Evolutionary conservation across 2,888 invertebrate species (phyloP).

Genomic region (Polyommatus icarus): DNA sequence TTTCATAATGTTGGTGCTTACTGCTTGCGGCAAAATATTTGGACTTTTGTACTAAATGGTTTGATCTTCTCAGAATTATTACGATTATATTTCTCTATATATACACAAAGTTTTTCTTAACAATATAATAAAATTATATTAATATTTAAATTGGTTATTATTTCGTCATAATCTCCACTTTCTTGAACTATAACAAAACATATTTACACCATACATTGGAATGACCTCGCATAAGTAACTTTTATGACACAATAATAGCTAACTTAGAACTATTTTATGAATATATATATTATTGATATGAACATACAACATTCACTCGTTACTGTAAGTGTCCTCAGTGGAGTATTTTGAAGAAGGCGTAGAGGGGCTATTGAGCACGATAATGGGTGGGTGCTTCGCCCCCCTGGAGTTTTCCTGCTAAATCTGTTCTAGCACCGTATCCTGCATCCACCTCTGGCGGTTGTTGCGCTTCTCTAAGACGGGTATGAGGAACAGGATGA

Average conservation of each 20-base stretch:
- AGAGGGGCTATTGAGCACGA: conserved; percentile 72
- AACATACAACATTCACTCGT: conserved; percentile 69
- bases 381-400: conserved; percentile 54
- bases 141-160: neutral
- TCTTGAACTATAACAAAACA: neutral
- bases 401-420: conserved; percentile 61
- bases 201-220: conserved; percentile 65
- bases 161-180: neutral
- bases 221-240: conserved; percentile 55
- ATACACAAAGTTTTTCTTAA: neutral
- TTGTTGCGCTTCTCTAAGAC: conserved; percentile 78
- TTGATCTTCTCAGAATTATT: neutral
- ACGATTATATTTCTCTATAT: neutral
- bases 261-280: conserved; percentile 47
- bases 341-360: conserved; percentile 61
- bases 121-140: neutral
- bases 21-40: neutral
- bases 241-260: conserved; percentile 39
- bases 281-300: conserved; percentile 54
- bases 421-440: conserved; percentile 63
- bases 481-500: conserved; percentile 93
- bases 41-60: conserved; percentile 11
- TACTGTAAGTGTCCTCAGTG: conserved; percentile 61
- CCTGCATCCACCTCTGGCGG: conserved; percentile 54
- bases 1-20: neutral